These are phyloP conservation scores for Melierax canorus DNA, from an alignment of 2,113 vertebrate genomes.

Conservation along the genomic window DNA sequence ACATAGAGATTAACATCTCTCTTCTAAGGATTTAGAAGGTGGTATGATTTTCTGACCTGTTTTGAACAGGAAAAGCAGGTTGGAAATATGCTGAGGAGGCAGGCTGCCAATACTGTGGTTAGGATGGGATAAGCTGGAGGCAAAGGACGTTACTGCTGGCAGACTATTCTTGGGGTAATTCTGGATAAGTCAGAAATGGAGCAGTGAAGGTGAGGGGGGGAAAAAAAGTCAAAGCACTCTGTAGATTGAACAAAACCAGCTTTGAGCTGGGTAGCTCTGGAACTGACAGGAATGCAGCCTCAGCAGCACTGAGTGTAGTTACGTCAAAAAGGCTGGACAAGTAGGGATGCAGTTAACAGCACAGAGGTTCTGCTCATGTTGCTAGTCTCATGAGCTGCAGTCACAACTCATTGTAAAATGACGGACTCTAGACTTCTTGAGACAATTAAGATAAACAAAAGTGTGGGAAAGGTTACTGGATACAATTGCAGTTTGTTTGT, in stretches of 20 bases:
- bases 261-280: neutral
- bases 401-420: neutral
- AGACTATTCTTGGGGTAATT: neutral
- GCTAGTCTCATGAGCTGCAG: neutral
- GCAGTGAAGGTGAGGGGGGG: neutral
- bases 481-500: neutral
- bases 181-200: neutral
- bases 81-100: neutral
- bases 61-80: neutral
- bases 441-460: neutral
- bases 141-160: neutral
- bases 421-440: neutral
- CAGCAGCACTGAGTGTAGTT: fast-evolving
- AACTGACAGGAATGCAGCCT: fast-evolving
- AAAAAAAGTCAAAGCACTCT: neutral
- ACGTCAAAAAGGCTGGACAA: fast-evolving
- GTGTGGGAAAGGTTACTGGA: neutral
- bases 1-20: neutral
- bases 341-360: neutral
- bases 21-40: neutral
- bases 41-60: neutral
- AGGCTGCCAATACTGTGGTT: neutral
- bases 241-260: neutral
- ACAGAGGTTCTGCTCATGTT: neutral
- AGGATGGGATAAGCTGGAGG: neutral